Evolutionary conservation across 2,113 vertebrate genomes (phyloP), one percentile per base, ranked within the genome.

Genomic region (Chionodraco myersi): DNA sequence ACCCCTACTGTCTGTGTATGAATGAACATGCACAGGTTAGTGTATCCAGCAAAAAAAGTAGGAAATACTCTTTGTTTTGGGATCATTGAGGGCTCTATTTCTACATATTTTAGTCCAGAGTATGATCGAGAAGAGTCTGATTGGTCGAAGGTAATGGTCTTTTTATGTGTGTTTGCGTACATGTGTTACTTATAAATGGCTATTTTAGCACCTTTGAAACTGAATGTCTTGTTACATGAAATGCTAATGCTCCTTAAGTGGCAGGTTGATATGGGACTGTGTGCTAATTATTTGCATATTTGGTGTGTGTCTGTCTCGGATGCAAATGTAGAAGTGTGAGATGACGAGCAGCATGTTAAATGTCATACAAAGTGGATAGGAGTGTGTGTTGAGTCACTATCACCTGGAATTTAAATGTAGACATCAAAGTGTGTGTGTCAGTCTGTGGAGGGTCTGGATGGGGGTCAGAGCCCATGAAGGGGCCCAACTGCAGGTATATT

Each of bases 401-500:
- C 16, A 48, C 16, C 15, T 51, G 60, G 41, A 68, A 51, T 66
- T 66, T 58, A 47, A 66, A 62, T 41, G 44, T 49, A 58, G 51
- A 16, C 52, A 48, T 54, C n/a, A 56, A 53, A 23, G 23, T 73
- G 45, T 45, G 36, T 83, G 18, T 15, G 63, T 73, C 18, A 71
- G 26, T 57, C 66, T 58, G 36, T 51, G 61, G 12, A 62, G 30
- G 57, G 36, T 61, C 66, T 45, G 15, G 18, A 16, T 72, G 48
- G 72, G 79, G 86, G 81, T 86, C 78, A 84, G 49, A 48, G 44
- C 66, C 47, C 72, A 53, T 18, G 79, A 59, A 75, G 72, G 75
- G 72, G 57, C 60, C 36, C 7, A 2, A 36, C 78, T 87, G 83
- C 71, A 71, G 89, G 88, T 61, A 79, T 91, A 89, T 89, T 89